These are phyloP conservation scores for Lacerta agilis DNA, from an alignment of 2,797 vertebrate genomes.

Conservation along the genomic window DNA sequence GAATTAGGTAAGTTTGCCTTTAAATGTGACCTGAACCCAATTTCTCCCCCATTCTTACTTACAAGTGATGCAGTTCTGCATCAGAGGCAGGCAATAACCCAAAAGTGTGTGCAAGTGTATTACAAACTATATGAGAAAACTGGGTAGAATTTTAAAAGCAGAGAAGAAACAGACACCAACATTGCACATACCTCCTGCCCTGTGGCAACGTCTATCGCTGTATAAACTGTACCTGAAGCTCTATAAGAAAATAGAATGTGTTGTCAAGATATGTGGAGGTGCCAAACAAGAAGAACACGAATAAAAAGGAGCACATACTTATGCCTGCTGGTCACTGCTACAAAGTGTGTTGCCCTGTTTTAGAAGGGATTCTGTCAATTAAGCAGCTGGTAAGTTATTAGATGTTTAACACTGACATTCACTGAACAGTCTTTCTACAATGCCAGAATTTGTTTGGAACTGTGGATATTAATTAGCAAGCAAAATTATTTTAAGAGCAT, in stretches of 20 bases:
- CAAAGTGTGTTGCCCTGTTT: neutral
- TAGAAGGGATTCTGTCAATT: neutral
- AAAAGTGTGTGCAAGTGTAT: neutral
- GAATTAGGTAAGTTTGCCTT: no score
- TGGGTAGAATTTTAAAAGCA: fast-evolving
- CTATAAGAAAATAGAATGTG: slow-evolving; percentile 74
- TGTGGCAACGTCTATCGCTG: slow-evolving; percentile 95
- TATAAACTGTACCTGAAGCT: slow-evolving; percentile 97
- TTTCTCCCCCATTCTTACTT: no score
- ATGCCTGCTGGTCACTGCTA: neutral
- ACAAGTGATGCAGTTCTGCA: neutral
- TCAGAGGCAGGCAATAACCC: neutral
- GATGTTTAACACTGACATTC: no score
- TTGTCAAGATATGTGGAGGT: neutral
- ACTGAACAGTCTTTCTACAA: neutral
- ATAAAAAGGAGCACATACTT: neutral
- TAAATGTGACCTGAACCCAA: no score
- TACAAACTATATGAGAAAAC: neutral
- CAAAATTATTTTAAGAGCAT: slow-evolving; percentile 35
- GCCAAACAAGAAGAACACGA: neutral
- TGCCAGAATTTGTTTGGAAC: neutral
- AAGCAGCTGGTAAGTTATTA: neutral
- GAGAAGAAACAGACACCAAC: slow-evolving; percentile 1
- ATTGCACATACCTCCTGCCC: slow-evolving; percentile 89
- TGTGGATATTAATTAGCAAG: slow-evolving; percentile 27